These are phyloP conservation scores for Halcyon smyrnensis DNA, from an alignment of 2,797 vertebrate genomes.

Conservation along the genomic window DNA sequence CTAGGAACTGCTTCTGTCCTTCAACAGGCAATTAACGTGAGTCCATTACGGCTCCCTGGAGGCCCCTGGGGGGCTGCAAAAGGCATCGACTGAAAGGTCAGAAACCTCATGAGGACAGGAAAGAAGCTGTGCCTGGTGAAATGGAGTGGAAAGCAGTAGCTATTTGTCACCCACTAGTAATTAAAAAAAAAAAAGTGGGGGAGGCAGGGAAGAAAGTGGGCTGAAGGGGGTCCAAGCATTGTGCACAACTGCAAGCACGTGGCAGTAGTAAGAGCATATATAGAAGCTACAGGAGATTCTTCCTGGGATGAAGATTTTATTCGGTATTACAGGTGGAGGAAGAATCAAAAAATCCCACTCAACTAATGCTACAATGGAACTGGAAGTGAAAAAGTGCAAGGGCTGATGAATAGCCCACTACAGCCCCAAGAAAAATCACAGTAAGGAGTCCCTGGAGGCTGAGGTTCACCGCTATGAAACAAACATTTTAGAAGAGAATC, in stretches of 20 bases:
- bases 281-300: not conserved
- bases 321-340: not conserved
- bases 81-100: constrained; percentile 88
- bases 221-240: constrained; percentile 13
- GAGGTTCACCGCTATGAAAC: not conserved
- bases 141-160: constrained; percentile 88
- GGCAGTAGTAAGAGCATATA: not conserved
- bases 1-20: constrained; percentile 87
- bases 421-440: fast-evolving
- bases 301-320: not conserved
- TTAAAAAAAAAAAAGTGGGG: constrained; percentile 16
- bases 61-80: constrained; percentile 76
- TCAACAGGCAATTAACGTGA: constrained; percentile 90
- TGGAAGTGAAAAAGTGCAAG: not conserved
- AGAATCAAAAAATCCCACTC: not conserved
- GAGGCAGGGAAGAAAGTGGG: not conserved
- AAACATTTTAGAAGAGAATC: not conserved
- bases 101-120: constrained; percentile 80
- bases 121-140: constrained; percentile 82
- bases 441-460: not conserved
- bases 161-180: constrained; percentile 86
- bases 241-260: constrained; percentile 58
- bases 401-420: not conserved
- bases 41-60: constrained; percentile 87
- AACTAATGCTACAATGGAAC: not conserved